Conservation (phyloP, 2,113 vertebrate genomes). For the Apteryx owenii region DNA sequence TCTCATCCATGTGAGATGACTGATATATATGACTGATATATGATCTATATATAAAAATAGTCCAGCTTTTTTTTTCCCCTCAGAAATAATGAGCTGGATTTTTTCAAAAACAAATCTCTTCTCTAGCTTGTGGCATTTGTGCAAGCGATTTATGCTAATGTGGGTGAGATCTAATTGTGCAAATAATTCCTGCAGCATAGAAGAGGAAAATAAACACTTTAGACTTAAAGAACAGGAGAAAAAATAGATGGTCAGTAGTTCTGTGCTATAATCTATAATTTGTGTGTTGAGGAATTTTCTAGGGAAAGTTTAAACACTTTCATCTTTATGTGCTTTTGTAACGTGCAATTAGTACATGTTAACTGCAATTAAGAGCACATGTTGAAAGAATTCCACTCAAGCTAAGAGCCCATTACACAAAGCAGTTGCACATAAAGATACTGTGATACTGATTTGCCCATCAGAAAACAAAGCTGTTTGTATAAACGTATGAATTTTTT, state of each 20-base stretch:
- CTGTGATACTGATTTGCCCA: neutral
- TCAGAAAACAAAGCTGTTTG: neutral
- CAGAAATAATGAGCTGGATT: neutral
- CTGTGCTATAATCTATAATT: neutral
- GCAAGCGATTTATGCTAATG: neutral
- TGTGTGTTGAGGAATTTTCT: neutral
- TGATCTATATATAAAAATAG: neutral
- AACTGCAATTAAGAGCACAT: neutral
- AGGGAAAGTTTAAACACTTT: neutral
- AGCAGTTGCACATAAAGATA: neutral
- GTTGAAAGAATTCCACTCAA: neutral
- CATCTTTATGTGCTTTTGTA: neutral
- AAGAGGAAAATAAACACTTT: neutral
- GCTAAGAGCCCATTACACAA: neutral
- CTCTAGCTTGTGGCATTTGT: neutral
- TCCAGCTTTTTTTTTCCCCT: neutral
- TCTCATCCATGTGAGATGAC: neutral
- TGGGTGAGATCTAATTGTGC: neutral
- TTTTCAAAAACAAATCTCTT: neutral
- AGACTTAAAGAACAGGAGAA: neutral
- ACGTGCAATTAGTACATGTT: neutral
- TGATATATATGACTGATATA: neutral
- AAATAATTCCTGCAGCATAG: neutral
- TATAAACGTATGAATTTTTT: neutral
- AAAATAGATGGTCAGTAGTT: neutral